Evolutionary conservation across 2,888 invertebrate genomes (phyloP).

Genomic region (Cistogaster globosa): DNA sequence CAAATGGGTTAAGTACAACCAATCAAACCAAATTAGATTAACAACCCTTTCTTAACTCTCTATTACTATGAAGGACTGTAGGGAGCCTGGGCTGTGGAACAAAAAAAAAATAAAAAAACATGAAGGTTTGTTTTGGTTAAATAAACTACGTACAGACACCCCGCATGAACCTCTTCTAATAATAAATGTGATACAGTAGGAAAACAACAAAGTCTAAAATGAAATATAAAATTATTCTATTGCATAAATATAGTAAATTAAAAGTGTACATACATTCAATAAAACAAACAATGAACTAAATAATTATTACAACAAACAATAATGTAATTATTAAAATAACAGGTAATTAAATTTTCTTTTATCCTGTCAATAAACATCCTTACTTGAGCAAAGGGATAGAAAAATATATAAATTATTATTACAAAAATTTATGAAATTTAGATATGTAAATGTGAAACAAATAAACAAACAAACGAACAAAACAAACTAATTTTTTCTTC

Average conservation of each 20-base stretch:
- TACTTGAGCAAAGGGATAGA: not conserved
- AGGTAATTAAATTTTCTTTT: conserved; percentile 15
- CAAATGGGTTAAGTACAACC: conserved; percentile 41
- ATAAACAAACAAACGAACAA: conserved; percentile 13
- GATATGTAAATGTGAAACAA: conserved; percentile 68
- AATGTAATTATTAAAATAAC: not conserved
- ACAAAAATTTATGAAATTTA: conserved; percentile 71
- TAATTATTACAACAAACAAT: conserved; percentile 44
- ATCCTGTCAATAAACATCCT: not conserved
- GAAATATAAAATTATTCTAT: conserved; percentile 55
- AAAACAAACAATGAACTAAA: conserved; percentile 48
- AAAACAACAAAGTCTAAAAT: conserved; percentile 75
- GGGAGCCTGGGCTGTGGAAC: conserved; percentile 30
- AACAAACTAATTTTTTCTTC: conserved; percentile 44
- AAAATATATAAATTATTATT: not conserved
- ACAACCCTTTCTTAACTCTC: conserved; percentile 21
- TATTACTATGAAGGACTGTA: not conserved
- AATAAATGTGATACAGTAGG: conserved; percentile 78
- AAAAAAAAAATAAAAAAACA: not conserved
- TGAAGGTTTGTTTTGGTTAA: conserved; percentile 41
- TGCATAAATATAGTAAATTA: conserved; percentile 48
- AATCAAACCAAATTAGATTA: conserved; percentile 35
- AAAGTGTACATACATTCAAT: conserved; percentile 41
- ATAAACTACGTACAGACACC: conserved; percentile 69
- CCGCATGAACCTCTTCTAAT: conserved; percentile 76